Base-by-base conservation (phyloP, 2,797 vertebrate species). In the Triplophysa yarkandensis region DNA sequence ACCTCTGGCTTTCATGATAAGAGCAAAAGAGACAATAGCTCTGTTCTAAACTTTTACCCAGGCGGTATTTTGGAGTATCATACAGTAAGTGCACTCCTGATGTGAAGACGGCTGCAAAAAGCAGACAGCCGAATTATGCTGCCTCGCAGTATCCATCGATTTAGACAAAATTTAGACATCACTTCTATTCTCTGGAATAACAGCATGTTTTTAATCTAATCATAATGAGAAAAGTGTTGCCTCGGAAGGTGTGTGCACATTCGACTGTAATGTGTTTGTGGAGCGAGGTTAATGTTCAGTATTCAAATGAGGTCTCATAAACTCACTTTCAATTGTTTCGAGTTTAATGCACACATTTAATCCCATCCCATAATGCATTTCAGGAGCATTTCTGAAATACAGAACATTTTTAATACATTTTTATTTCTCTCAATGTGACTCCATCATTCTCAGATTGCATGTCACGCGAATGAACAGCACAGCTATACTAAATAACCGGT, bases 361-460 rank as follows among this genome's bases (percentile, higher is more conserved):
- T 82, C 55, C 74, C 87, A 89, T 89, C 70, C 77, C 87, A 89
- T 86, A 44, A 73, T 87, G 84, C 88, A 91, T 91, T 90, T 88
- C 85, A 87, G 86, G 80, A 87, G 30, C 77, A 28, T 72, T 84
- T 84, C 83, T 86, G 82, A 87, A 87, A 88, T 86, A 84, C 84
- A 83, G 36, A 39, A 39, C 77, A 65, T 79, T 44, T 39, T 73
- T 43, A 68, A 74, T 85, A 80, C 77, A 8, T 46, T 54, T 82
- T 76, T 63, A 52, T 80, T 82, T 80, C 16, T 83, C 52, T 82
- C 52, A 66, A 5, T 77, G 76, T 86, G 65, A 76, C 50, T 71
- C 78, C 74, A 81, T 83, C 68, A 57, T 63, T 74, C 67, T 68
- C 80, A 80, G 81, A 74, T 48, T 86, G 89, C 89, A 90, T 83